Evolutionary conservation across 1,140 invertebrate species (phyloP).

Genomic region (Aethina tumida): DNA sequence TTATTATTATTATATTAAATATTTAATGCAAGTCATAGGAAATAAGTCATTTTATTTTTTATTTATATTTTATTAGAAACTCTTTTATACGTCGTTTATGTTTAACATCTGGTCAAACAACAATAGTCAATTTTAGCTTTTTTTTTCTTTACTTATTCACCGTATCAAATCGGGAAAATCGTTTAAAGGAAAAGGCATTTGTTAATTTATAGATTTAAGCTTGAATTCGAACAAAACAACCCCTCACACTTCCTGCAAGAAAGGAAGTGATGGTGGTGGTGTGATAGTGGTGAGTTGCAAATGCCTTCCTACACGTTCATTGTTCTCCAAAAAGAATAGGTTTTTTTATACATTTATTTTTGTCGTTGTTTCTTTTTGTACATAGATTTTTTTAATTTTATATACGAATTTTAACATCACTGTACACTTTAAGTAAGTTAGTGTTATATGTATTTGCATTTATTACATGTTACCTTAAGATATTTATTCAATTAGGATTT

Average conservation of each 20-base stretch:
- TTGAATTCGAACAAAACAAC: too few relatives aligned
- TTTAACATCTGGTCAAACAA: constrained; percentile 4
- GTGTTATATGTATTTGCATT: constrained; percentile 17
- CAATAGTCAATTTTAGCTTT: constrained; percentile 12
- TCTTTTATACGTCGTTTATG: constrained; percentile 13
- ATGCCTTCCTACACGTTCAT: too few relatives aligned
- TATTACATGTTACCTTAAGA: constrained; percentile 21
- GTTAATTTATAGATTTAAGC: too few relatives aligned
- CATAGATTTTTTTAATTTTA: constrained; percentile 23
- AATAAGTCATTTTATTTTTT: constrained; percentile 13
- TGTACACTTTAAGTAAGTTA: constrained; percentile 1
- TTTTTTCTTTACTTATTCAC: constrained; percentile 5
- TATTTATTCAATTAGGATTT: constrained; percentile 16
- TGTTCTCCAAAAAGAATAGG: too few relatives aligned
- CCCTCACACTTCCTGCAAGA: too few relatives aligned
- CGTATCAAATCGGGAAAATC: too few relatives aligned
- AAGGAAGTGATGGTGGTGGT: too few relatives aligned
- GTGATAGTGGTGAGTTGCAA: too few relatives aligned
- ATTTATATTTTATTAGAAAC: constrained; percentile 16
- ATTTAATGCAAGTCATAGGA: constrained; percentile 19
- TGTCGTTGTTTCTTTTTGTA: constrained; percentile 21
- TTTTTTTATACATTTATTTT: too few relatives aligned
- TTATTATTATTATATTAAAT: constrained; percentile 16
- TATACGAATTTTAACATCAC: constrained; percentile 16
- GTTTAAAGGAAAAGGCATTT: too few relatives aligned